These are phyloP conservation scores for Drosophila nr. fundita DNA, from an alignment of 2,888 invertebrate genomes.

Conservation along the genomic window DNA sequence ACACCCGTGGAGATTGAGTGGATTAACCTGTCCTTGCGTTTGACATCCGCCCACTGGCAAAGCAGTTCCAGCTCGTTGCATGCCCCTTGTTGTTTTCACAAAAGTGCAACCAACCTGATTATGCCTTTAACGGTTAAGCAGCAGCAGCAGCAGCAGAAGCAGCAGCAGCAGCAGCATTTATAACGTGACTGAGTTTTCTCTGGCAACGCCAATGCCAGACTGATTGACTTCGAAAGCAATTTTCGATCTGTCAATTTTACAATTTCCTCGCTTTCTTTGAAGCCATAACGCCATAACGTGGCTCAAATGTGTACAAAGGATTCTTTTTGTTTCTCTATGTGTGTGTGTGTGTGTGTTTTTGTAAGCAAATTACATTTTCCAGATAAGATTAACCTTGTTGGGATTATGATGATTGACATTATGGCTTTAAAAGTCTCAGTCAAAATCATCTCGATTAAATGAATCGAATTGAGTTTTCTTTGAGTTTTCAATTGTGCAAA, in stretches of 20 bases:
- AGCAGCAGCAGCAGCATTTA: neutral
- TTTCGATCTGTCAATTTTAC: neutral
- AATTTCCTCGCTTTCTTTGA: neutral
- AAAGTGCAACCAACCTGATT: neutral
- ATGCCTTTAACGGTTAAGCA: neutral
- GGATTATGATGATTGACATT: neutral
- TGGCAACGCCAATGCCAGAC: neutral
- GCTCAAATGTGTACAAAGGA: neutral
- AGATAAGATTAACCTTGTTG: neutral
- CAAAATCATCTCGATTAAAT: neutral
- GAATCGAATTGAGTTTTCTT: no score
- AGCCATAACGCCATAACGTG: neutral
- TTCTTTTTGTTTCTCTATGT: neutral
- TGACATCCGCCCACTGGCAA: neutral
- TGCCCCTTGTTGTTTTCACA: neutral
- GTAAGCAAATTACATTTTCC: neutral
- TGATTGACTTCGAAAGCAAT: neutral
- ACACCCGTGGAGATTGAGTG: neutral
- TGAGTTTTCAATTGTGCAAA: no score
- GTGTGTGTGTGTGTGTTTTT: neutral
- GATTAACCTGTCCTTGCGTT: constrained; percentile 18
- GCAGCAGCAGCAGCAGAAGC: no score
- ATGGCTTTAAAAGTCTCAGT: neutral
- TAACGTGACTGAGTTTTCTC: neutral
- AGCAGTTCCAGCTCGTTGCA: neutral